phyloP scores from a whole-genome alignment of 2,113 vertebrate genomes.

The Hydropotes inermis region DNA sequence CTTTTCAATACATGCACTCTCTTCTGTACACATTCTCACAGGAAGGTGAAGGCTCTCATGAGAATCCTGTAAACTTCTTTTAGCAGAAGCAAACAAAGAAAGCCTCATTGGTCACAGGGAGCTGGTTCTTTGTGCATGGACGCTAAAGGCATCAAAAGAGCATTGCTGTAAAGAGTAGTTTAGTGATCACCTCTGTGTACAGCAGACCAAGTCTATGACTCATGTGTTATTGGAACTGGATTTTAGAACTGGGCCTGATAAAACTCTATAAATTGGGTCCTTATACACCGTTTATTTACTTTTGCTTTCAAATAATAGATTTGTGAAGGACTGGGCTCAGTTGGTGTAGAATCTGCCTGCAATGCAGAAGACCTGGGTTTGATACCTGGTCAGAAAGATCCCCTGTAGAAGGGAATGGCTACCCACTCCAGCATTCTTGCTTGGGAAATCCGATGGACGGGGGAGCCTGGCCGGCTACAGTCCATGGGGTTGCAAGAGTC shows the following conservation, averaged over 20 bases:
- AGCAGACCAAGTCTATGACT: neutral
- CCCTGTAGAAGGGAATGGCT: neutral
- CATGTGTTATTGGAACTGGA: neutral
- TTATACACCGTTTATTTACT: neutral
- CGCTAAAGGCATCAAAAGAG: neutral
- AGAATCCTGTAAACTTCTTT: neutral
- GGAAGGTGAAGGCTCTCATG: neutral
- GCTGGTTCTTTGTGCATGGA: neutral
- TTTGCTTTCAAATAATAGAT: neutral
- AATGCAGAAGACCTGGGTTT: neutral
- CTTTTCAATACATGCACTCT: neutral
- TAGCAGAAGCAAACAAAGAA: neutral
- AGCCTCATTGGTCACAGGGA: neutral
- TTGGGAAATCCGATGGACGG: neutral
- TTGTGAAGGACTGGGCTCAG: neutral
- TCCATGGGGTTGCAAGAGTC: neutral
- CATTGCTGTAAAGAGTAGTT: neutral
- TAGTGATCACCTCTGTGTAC: neutral
- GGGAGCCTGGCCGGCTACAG: neutral
- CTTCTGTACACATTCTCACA: neutral
- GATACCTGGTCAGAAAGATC: neutral
- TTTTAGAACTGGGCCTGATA: neutral
- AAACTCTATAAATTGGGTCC: neutral
- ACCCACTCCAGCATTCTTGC: neutral
- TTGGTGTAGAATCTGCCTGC: neutral